Evolutionary conservation across 2,113 vertebrate species (phyloP).

Genomic region (Agelaius phoeniceus): DNA sequence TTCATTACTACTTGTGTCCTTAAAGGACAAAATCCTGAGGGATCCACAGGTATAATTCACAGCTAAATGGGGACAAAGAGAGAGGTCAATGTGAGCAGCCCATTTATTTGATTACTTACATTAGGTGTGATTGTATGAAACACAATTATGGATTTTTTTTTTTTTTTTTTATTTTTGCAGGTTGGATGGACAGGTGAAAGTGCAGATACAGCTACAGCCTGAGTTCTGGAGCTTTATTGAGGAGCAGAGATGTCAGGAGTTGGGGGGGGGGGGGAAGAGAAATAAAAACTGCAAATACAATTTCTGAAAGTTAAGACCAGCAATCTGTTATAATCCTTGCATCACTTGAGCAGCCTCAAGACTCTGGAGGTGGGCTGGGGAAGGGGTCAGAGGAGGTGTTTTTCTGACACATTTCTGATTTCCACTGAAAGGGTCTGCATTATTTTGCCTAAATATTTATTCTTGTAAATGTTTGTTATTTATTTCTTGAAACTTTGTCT

Average conservation of each 20-base stretch:
- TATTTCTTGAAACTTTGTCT: neutral
- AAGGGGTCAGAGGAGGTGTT: neutral
- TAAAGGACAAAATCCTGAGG: neutral
- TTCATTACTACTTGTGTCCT: neutral
- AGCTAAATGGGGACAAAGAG: neutral
- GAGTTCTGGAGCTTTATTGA: neutral
- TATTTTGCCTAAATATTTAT: neutral
- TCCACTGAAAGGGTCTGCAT: neutral
- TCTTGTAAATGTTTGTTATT: neutral
- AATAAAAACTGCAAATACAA: neutral
- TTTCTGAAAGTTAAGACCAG: neutral
- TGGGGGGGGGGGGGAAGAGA: rapidly evolving
- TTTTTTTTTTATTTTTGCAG: neutral
- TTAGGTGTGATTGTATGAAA: neutral
- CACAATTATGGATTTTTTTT: neutral
- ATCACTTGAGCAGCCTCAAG: neutral
- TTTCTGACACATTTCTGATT: neutral
- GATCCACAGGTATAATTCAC: neutral
- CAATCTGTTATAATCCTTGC: neutral
- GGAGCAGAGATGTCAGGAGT: neutral
- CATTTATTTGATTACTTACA: neutral
- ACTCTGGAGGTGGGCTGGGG: neutral
- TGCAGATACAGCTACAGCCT: neutral
- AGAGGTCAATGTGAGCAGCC: neutral
- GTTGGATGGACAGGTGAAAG: neutral